phyloP scores from a whole-genome alignment of 2,113 vertebrate genomes.

The Mastomys coucha region DNA sequence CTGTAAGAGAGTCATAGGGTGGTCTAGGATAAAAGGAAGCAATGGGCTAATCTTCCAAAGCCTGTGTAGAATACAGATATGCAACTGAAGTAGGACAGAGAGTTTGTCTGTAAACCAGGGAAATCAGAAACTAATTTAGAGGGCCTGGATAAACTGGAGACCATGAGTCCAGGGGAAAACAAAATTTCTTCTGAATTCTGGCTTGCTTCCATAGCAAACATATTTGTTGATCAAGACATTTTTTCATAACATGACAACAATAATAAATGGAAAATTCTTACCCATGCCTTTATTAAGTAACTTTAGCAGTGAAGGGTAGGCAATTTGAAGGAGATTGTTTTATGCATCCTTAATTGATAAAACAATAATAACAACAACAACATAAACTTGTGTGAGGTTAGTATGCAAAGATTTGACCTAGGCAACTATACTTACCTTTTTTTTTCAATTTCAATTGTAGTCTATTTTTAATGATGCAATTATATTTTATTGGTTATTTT shows the following conservation, averaged over 20 bases:
- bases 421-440: background rate
- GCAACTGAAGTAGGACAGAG: conserved; percentile 28
- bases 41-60: background rate
- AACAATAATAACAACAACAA: background rate
- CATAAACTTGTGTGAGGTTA: background rate
- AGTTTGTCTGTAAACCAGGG: conserved; percentile 37
- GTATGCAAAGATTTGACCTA: conserved; percentile 18
- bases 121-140: conserved; percentile 65
- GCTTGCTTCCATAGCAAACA: conserved; percentile 40
- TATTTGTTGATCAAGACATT: conserved; percentile 39
- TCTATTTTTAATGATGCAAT: no score
- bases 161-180: conserved; percentile 19
- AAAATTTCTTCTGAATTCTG: conserved; percentile 68
- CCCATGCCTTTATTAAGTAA: conserved; percentile 43
- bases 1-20: background rate
- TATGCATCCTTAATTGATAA: background rate
- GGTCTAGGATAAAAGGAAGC: background rate
- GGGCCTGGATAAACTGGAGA: conserved; percentile 1
- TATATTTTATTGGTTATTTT: no score
- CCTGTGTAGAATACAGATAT: conserved; percentile 50
- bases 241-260: conserved; percentile 67
- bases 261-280: conserved; percentile 57
- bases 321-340: conserved; percentile 49
- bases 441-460: no score
- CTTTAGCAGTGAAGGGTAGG: conserved; percentile 41